Evolutionary conservation across 2,113 vertebrate species (phyloP).

Genomic region (Oncorhynchus tshawytscha): DNA sequence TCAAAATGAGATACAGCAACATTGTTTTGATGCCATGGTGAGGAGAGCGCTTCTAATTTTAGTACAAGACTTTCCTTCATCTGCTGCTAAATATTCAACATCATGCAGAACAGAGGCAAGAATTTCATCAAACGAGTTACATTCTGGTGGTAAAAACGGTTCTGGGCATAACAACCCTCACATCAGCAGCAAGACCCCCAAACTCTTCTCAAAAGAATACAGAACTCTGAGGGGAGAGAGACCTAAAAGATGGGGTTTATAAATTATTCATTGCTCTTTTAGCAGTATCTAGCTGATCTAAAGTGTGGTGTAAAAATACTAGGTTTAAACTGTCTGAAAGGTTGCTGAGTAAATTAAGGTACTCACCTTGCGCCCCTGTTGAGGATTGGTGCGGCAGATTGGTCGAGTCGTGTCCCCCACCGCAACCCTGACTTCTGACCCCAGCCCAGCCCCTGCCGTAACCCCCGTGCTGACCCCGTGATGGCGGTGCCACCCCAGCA

Average conservation of each 20-base stretch:
- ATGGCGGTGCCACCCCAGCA: slow-evolving; percentile 66
- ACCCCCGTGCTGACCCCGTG: slow-evolving; percentile 42
- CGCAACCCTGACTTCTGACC: slow-evolving; percentile 44
- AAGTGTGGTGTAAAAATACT: too few relatives aligned
- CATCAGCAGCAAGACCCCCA: not conserved
- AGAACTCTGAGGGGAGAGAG: not conserved
- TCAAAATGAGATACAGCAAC: not conserved
- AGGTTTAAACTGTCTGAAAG: not conserved
- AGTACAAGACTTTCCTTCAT: not conserved
- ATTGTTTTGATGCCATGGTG: not conserved
- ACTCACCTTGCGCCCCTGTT: slow-evolving; percentile 67
- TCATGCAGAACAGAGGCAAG: not conserved
- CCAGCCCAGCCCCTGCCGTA: slow-evolving; percentile 23
- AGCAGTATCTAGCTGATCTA: too few relatives aligned
- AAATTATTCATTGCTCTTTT: too few relatives aligned
- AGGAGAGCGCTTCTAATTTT: not conserved
- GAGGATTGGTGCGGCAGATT: slow-evolving; percentile 59
- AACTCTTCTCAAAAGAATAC: too few relatives aligned
- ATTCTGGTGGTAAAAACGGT: not conserved
- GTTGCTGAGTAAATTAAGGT: not conserved
- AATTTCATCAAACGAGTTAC: not conserved
- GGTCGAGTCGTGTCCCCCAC: slow-evolving; percentile 44
- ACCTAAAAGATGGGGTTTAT: too few relatives aligned
- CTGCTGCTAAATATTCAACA: not conserved
- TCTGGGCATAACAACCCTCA: not conserved